Percentiles rank a stretch among this genome's conserved stretches.
phyloP scores from a whole-genome alignment of 1,140 invertebrate species.

The Camponotus pennsylvanicus region DNA sequence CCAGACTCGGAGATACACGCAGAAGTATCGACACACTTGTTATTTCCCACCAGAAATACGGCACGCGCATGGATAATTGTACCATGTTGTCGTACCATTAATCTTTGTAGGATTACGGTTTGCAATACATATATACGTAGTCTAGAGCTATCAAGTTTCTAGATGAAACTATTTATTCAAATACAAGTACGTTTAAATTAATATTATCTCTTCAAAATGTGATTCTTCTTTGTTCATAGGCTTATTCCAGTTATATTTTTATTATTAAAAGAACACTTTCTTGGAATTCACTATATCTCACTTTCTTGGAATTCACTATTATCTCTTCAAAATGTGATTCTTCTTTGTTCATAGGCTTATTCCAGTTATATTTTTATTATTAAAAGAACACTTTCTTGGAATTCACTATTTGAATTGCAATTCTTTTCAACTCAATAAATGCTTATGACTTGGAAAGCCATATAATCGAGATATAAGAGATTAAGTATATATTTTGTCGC shows the following conservation, averaged over 20 bases:
- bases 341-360: not conserved
- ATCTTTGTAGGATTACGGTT: constrained; percentile 37
- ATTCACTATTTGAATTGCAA: not conserved
- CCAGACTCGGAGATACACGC: constrained; percentile 12
- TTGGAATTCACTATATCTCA: not conserved
- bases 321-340: constrained; percentile 1
- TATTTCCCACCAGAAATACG: constrained; percentile 33
- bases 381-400: not conserved
- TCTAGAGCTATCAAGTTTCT: not conserved
- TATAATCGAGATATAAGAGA: no score
- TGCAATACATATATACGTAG: not conserved
- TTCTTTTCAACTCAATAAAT: not conserved
- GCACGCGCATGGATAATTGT: not conserved
- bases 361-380: not conserved
- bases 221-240: not conserved
- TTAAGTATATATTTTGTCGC: no score
- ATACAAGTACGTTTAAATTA: not conserved
- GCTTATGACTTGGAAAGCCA: no score
- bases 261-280: not conserved
- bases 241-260: not conserved
- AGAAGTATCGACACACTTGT: constrained; percentile 36
- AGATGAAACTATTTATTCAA: constrained; percentile 22
- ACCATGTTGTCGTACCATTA: constrained; percentile 30
- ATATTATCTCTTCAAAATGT: not conserved
- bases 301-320: no score